phyloP scores from a whole-genome alignment of 2,888 invertebrate species.

The Caenorhabditis sulstoni region DNA sequence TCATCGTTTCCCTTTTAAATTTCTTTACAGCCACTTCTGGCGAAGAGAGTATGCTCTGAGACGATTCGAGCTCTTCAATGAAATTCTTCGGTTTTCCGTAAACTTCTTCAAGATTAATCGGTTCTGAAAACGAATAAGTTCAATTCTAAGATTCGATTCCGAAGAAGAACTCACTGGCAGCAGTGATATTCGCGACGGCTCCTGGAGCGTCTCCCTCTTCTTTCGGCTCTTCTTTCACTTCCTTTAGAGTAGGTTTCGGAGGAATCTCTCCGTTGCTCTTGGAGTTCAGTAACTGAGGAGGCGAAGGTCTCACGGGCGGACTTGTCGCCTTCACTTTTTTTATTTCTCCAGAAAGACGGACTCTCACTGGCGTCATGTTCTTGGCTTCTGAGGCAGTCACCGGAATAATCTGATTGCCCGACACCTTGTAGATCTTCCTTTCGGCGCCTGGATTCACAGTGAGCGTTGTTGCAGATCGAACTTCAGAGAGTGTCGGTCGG shows the following conservation, averaged over 20 bases:
- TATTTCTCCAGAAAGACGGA: not conserved
- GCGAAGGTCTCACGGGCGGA: not conserved
- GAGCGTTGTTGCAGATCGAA: not conserved
- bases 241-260: slow-evolving; percentile 1
- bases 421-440: not conserved
- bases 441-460: not conserved
- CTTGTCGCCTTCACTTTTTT: not conserved
- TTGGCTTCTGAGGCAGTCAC: not conserved
- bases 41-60: too few species aligned
- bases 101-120: slow-evolving; percentile 1
- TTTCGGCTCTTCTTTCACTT: slow-evolving; percentile 20
- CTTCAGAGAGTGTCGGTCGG: not conserved
- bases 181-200: slow-evolving; percentile 11
- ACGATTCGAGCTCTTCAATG: not conserved
- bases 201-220: slow-evolving; percentile 2
- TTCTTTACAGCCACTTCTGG: too few species aligned
- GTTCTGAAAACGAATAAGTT: slow-evolving; percentile 8
- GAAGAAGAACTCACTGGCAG: not conserved
- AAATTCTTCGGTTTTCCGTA: not conserved
- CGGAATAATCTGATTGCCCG: not conserved
- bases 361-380: not conserved
- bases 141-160: not conserved
- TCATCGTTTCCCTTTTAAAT: not conserved
- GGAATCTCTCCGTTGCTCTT: not conserved
- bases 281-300: not conserved